Base-by-base conservation (phyloP, 23 tunicate species). In the Trididemnum miniatum region DNA sequence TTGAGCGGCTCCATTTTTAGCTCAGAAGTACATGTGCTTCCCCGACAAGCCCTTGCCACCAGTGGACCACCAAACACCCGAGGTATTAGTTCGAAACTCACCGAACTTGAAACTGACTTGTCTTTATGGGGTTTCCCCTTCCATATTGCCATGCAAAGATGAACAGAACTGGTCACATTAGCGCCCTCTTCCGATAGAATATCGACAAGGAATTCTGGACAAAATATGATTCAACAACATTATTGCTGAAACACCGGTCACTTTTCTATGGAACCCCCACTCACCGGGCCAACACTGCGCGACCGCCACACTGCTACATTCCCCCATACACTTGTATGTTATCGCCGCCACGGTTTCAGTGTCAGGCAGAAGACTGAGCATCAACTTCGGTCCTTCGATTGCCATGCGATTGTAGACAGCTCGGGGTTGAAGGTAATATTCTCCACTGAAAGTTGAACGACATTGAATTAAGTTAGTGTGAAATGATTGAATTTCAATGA, bases 81-180 rank as follows among this genome's bases (percentile, higher is more conserved):
- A 12, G 18, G 15, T 18, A 62, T 20, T 26, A 62, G 29, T 22
- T n/a, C 15, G n/a, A 22, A 62, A 3, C 90, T 65, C 65, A 90
- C 96, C 63, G 79, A 51, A 0, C 86, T 76, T 22, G 96, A 89
- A 22, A 90, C 79, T 0, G 85, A 74, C 49, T 86, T 86, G 31
- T 86, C 90, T 76, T 86, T 91, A 44, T 25, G 12, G 35, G 84
- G 72, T 29, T 82, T 76, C 33, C 97, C 97, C 29, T 67, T 81
- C 97, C 97, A 91, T 0, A 91, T 77, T 4, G 82, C 97, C 97
- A 91, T 81, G 77, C 90, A 81, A 0, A 91, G 44, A 51, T 91
- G 65, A 31, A 86, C 80, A 31, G 29, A 69, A 22, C 87, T 35
- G 15, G 97, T 91, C 31, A 91, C 90, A 4, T 76, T 82, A 25